Base-by-base conservation (phyloP, 2,113 vertebrate species). In the Hippocampus zosterae region DNA sequence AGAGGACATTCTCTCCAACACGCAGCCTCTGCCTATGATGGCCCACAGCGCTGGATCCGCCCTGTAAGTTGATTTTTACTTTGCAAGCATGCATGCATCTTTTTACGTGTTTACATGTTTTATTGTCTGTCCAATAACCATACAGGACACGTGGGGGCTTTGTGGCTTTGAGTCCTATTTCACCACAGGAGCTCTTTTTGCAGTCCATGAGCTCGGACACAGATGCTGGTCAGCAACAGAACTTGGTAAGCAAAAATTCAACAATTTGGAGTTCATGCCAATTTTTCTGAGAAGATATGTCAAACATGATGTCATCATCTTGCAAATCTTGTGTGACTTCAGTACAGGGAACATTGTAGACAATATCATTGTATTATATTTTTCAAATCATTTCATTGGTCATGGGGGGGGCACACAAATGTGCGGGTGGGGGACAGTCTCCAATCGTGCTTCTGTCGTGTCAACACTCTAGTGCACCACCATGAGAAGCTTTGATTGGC, bases 111-210 rank as follows among this genome's bases (percentile, higher is more conserved):
- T 56, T 64, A n/a, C 70, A 81, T 9, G 74, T 25, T 67, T 19
- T 21, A 55, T 75, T 33, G 41, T 71, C 11, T 29, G 19, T 40
- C 21, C 86, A 52, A 75, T 60, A 87, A 85, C 71, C 25, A 68
- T 46, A 5, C 91, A 98, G 96, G 87, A 94, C 93, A 83, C 93
- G 94, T 65, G 93, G 94, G 3, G 95, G 94, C 33, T 97, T 95
- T 76, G 89, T 96, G 75, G 95, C 97, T 6, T 82, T 98, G 79
- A 98, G 95, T 73, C 96, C 97, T 0, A 94, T 99, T 77, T 98
- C 96, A 0, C 95, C 97, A 0, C 95, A 97, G 87, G 96, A 98
- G 78, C 94, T 98, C 72, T 95, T 99, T 88, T 10, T 93, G 79
- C 93, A 94, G 86, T 92, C 96, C 68, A 71, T 90, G 0, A 77